phyloP scores from a whole-genome alignment of 2,888 invertebrate genomes.

The Clitarchus hookeri region DNA sequence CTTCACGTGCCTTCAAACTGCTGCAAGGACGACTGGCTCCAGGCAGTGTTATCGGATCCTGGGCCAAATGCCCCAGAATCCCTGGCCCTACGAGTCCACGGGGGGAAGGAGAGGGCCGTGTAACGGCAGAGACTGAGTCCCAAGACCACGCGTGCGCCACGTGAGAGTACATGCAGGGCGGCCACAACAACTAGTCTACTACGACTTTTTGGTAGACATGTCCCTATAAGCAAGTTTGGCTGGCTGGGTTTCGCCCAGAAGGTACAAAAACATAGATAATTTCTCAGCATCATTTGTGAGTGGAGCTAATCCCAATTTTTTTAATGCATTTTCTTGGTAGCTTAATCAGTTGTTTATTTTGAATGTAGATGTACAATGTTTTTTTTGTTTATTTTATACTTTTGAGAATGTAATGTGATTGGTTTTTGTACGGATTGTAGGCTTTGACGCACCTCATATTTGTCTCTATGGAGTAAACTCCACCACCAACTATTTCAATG shows the following conservation, averaged over 20 bases:
- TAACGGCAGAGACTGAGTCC: constrained; percentile 29
- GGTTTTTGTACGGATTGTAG: constrained; percentile 28
- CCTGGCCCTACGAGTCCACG: constrained; percentile 60
- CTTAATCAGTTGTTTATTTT: constrained; percentile 36
- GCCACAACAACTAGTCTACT: constrained; percentile 23
- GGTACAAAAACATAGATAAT: constrained; percentile 29
- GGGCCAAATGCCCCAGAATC: constrained; percentile 66
- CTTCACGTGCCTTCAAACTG: constrained; percentile 63
- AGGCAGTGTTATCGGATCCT: constrained; percentile 57
- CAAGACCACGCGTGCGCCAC: constrained; percentile 27
- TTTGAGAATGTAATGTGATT: constrained; percentile 36
- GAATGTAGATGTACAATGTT: constrained; percentile 27
- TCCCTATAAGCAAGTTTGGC: constrained; percentile 28
- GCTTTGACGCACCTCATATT: constrained; percentile 38
- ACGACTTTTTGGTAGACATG: constrained; percentile 24
- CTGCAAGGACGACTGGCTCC: constrained; percentile 54
- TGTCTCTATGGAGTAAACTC: constrained; percentile 58
- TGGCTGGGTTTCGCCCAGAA: constrained; percentile 25
- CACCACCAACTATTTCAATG: constrained; percentile 50
- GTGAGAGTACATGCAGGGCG: constrained; percentile 21
- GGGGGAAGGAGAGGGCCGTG: constrained; percentile 21
- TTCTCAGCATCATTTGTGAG: constrained; percentile 27
- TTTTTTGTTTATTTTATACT: constrained; percentile 37
- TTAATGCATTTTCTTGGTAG: constrained; percentile 36
- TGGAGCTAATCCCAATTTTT: constrained; percentile 31